Evolutionary conservation across 2,113 vertebrate species (phyloP), one percentile per base, ranked within the genome.

Genomic region (Cryptotis parvus): DNA sequence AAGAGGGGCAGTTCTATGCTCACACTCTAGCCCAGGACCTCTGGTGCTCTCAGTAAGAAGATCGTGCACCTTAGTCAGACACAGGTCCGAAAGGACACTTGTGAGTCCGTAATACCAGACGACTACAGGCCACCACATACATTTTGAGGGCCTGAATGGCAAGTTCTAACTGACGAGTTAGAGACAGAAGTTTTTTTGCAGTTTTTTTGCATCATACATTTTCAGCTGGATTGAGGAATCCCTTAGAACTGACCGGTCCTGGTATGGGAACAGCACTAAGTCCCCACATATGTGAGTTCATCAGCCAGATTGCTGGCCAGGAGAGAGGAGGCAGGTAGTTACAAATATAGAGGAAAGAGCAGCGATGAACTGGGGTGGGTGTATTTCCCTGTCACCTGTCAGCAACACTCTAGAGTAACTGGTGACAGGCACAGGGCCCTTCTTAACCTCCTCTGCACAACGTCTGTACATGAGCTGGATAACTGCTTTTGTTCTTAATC

Each of bases 321-420:
- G 61, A 63, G 69, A 87, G 52, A 45, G 43, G 65, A 43, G 43
- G 52, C 45, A 14, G 45, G 45, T 49, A 10, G 45, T 14, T 49
- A 49, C 45, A 49, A 9, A 49, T 49, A 49, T 14, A 49, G 45
- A 45, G 43, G 43, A 10, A 49, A 49, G 45, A 49, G 45, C 14
- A 14, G 45, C 10, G 45, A 49, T 49, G 14, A 49, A 49, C 45
- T 49, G 45, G 45, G 45, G 9, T 6, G 6, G 45, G 9, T 12
- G 45, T 49, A 49, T 12, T 49, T 49, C 45, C 45, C 45, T 49
- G 45, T 49, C 9, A 10, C 45, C 45, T 49, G 45, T 6, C 45
- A 49, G 90, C 78, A 76, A 65, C 70, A 68, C 85, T 91, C 86
- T 79, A 27, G 75, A 73, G 72, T 83, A 88, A 96, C 29, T 90